A percentile compares a stretch with the other conserved stretches of the same genome.
Evolutionary conservation across 2,113 vertebrate species (phyloP).

Genomic region (Odocoileus hemionus): DNA sequence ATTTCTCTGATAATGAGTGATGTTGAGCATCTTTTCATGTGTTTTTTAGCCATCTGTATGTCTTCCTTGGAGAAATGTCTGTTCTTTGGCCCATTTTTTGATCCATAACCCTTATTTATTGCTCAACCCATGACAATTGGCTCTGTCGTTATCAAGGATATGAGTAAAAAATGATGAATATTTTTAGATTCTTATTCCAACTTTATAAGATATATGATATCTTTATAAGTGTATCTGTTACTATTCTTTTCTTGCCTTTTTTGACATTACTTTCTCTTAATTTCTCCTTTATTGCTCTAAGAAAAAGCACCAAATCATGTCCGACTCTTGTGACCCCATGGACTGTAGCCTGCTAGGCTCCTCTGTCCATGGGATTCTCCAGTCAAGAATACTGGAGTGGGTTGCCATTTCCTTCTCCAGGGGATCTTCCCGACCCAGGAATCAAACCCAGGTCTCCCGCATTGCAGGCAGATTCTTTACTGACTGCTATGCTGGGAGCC

Average conservation of each 20-base stretch:
- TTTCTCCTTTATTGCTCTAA: neutral
- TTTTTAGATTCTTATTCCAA: neutral
- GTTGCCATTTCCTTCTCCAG: neutral
- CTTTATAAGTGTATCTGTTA: neutral
- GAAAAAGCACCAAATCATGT: neutral
- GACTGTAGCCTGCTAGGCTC: neutral
- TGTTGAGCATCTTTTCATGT: too few relatives aligned
- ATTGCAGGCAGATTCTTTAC: neutral
- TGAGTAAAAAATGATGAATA: neutral
- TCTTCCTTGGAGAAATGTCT: too few relatives aligned
- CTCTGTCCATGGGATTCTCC: neutral
- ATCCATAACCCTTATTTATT: neutral
- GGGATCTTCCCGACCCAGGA: neutral
- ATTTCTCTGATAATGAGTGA: too few relatives aligned
- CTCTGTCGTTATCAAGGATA: neutral
- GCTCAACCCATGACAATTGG: neutral
- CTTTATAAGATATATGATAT: neutral
- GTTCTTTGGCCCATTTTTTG: too few relatives aligned
- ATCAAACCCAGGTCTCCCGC: neutral
- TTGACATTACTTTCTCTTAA: neutral
- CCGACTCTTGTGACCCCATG: neutral
- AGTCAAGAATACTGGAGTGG: neutral
- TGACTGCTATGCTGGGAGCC: neutral
- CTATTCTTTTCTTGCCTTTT: neutral
- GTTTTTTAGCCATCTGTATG: too few relatives aligned